A percentile compares a stretch with the other conserved stretches of the same genome.
Conservation (phyloP, 1,140 invertebrate genomes). For the Drosophila tsacasi region DNA sequence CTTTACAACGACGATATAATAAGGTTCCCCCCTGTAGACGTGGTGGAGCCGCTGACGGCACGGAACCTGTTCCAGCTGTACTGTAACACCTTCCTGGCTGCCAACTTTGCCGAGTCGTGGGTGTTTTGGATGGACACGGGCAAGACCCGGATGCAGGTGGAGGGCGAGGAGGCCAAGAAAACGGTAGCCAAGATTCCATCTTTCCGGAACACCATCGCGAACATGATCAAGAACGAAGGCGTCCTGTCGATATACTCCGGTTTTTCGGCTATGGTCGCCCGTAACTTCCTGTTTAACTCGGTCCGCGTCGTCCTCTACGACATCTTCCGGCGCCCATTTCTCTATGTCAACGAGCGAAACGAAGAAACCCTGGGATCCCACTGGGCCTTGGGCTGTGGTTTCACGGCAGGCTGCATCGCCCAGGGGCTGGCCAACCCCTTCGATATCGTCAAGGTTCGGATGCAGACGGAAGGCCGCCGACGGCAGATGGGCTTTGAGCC, state of each 20-base stretch:
- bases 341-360: constrained; percentile 10
- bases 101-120: constrained; percentile 51
- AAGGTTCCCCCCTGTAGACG: not conserved
- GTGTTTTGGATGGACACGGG: constrained; percentile 50
- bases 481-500: constrained; percentile 9
- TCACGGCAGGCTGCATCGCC: constrained; percentile 50
- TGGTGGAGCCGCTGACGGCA: constrained; percentile 14
- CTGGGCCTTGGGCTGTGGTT: constrained; percentile 29
- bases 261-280: constrained; percentile 47
- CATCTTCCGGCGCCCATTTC: constrained; percentile 37
- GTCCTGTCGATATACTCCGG: constrained; percentile 35
- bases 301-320: constrained; percentile 57
- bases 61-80: constrained; percentile 40
- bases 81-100: constrained; percentile 53
- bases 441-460: constrained; percentile 61
- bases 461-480: constrained; percentile 53
- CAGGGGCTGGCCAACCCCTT: constrained; percentile 57
- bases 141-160: constrained; percentile 62
- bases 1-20: not conserved
- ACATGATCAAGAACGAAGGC: constrained; percentile 21
- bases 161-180: constrained; percentile 36
- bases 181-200: constrained; percentile 15
- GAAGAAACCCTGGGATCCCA: not conserved
- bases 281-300: constrained; percentile 59
- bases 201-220: constrained; percentile 17